Conservation (phyloP, 2,797 vertebrate genomes). For the Ctenochaetus hawaiiensis region DNA sequence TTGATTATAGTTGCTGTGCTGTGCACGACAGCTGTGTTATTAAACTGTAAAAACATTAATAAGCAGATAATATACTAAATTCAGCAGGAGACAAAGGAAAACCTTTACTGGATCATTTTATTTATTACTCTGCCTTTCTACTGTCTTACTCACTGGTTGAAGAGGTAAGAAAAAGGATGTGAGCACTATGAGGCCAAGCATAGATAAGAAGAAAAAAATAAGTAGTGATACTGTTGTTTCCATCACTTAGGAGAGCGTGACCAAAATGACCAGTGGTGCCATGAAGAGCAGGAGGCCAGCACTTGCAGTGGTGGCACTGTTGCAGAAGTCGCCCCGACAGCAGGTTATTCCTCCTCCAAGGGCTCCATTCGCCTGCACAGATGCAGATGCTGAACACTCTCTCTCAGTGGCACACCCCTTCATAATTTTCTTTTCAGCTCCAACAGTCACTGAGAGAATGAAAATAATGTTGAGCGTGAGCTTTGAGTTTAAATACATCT, state of each 20-base stretch:
- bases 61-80: background rate
- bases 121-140: background rate
- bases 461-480: background rate
- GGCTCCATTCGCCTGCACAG: accelerated
- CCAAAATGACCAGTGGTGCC: constrained; percentile 41
- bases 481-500: background rate
- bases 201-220: background rate
- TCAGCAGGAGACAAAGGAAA: background rate
- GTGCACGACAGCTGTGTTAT: too few species aligned
- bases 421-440: accelerated
- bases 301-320: constrained; percentile 2
- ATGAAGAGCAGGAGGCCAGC: constrained; percentile 55
- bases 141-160: background rate
- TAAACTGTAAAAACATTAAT: background rate
- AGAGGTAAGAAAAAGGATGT: background rate
- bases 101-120: too few species aligned
- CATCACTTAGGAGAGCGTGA: constrained; percentile 25
- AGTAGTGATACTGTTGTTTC: background rate
- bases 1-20: too few species aligned
- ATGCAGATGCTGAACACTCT: background rate
- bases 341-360: background rate
- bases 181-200: background rate
- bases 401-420: constrained; percentile 67
- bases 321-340: constrained; percentile 35
- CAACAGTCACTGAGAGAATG: background rate